Evolutionary conservation across 2,113 vertebrate species (phyloP).

Genomic region (Neodon shergylaensis): DNA sequence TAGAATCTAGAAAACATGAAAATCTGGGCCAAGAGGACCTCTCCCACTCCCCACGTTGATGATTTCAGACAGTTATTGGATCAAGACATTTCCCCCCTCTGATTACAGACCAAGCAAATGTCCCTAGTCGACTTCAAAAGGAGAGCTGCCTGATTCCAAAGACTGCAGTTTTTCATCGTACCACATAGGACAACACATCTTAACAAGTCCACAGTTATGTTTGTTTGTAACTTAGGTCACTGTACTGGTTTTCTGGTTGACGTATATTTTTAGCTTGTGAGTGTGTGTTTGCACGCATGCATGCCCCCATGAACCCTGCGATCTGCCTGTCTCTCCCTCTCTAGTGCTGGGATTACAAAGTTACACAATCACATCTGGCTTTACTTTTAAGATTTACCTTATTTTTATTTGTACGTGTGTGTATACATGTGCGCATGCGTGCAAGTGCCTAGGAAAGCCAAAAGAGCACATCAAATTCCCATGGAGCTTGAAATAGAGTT

Average conservation of each 20-base stretch:
- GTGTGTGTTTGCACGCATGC: not conserved
- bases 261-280: not conserved
- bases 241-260: not conserved
- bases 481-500: not conserved
- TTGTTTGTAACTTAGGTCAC: constrained; percentile 22
- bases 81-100: not conserved
- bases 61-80: not conserved
- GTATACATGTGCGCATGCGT: not conserved
- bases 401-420: not conserved
- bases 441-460: not conserved
- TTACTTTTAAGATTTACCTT: not conserved
- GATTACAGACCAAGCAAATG: not conserved
- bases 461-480: not conserved
- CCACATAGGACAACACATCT: not conserved
- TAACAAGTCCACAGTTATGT: not conserved
- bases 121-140: not conserved
- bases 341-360: not conserved
- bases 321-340: not conserved
- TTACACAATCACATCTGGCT: not conserved
- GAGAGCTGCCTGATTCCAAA: not conserved
- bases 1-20: not conserved
- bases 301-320: not conserved
- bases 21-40: not conserved
- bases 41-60: not conserved
- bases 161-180: not conserved